Evolutionary conservation across 2,113 vertebrate genomes (phyloP), one percentile per base, ranked within the genome.

Genomic region (Notiomystis cincta): DNA sequence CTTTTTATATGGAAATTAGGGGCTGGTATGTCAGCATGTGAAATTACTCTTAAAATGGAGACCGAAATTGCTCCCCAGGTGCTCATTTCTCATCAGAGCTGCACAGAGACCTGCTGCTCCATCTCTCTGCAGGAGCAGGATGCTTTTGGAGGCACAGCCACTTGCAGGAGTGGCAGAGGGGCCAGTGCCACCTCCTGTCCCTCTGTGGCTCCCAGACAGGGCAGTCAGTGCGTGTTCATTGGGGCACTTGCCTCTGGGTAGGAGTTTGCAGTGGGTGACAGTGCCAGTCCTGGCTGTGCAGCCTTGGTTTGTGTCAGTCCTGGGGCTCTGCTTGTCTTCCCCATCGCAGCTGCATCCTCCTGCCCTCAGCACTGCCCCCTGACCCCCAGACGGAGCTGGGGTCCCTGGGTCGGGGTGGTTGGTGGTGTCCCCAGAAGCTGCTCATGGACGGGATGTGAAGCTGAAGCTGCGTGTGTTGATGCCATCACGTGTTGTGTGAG

Each of bases 21-120:
- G 62, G 50, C 62, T 86, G 75, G 22, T 57, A 40, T 79, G 18
- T 79, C 70, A 91, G 45, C 44, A 10, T 77, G 71, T 88, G 82
- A 95, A 86, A 95, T 86, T 88, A 28, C 42, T 76, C 67, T 62
- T 69, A 54, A 61, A 70, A 35, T 61, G 54, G 82, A 83, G 88
- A 50, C 56, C 73, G 80, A 54, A 92, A 66, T 89, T 82, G 89
- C 85, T 93, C 89, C 80, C 72, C 58, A 23, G 95, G 86, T 91
- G 82, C 54, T 64, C 64, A 17, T 79, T 92, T 82, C 71, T 95
- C 90, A 92, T 92, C 88, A 95, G 90, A 82, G 85, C 88, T 61
- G 37, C 71, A 20, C n/a, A n/a, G 85, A 64, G 57, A 44, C 82
- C 85, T 90, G 92, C 92, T 89, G 90, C 71, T 89, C 40, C 5